These are phyloP conservation scores for Drosophila pachea DNA, from an alignment of 1,140 invertebrate genomes.

Conservation along the genomic window DNA sequence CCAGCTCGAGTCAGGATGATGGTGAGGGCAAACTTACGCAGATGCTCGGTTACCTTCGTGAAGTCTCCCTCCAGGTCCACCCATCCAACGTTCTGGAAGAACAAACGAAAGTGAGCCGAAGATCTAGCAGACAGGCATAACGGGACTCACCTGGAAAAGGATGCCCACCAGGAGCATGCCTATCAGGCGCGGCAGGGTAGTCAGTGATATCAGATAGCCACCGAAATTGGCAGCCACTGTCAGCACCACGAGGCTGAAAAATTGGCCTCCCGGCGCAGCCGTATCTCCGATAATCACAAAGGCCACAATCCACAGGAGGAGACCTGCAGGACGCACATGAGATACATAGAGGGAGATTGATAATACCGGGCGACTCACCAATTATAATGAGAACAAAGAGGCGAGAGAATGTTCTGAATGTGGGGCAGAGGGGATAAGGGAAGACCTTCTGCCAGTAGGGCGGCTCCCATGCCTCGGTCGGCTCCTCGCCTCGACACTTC, in stretches of 20 bases:
- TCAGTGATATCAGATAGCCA: conserved; percentile 87
- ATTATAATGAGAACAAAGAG: conserved; percentile 84
- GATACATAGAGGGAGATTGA: not conserved
- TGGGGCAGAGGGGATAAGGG: conserved; percentile 89
- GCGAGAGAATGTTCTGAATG: conserved; percentile 87
- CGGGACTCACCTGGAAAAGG: conserved; percentile 82
- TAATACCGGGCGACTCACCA: conserved; percentile 76
- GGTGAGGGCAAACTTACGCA: conserved; percentile 92
- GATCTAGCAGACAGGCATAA: no score
- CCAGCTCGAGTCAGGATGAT: conserved; percentile 96
- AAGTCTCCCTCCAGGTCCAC: conserved; percentile 85
- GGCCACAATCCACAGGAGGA: conserved; percentile 87
- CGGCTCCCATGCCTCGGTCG: conserved; percentile 87
- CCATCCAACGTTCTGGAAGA: conserved; percentile 84
- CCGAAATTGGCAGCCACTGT: conserved; percentile 89
- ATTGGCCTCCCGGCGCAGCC: conserved; percentile 87
- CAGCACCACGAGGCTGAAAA: conserved; percentile 88
- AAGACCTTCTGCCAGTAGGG: conserved; percentile 86
- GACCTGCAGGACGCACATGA: conserved; percentile 74
- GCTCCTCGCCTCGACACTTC: conserved; percentile 80
- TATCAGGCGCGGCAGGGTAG: conserved; percentile 90
- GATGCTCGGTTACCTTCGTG: conserved; percentile 82
- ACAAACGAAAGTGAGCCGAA: not conserved
- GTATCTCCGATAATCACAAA: conserved; percentile 86
- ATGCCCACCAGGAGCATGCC: conserved; percentile 92